Conservation (phyloP, 2,888 invertebrate species). For the Sphinx pinastri region DNA sequence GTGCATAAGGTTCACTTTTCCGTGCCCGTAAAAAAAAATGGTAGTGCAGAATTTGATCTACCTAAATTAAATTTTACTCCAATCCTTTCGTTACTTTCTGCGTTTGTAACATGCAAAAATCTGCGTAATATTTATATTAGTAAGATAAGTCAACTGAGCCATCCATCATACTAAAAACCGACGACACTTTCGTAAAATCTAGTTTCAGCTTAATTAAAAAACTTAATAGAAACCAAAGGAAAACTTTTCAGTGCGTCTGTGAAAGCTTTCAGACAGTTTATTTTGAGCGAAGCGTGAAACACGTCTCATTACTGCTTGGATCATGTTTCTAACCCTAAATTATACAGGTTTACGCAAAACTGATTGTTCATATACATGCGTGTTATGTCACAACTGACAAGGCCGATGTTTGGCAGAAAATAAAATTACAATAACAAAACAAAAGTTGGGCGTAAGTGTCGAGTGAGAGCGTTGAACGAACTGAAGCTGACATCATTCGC, state of each 20-base stretch:
- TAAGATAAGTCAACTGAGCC: background rate
- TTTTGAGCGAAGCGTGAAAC: background rate
- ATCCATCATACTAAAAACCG: background rate
- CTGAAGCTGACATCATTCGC: slow-evolving; percentile 2
- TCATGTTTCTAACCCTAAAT: slow-evolving; percentile 38
- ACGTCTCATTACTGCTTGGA: slow-evolving; percentile 7
- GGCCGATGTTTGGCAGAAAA: slow-evolving; percentile 36
- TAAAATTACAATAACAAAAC: slow-evolving; percentile 43
- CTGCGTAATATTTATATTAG: background rate
- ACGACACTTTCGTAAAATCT: background rate
- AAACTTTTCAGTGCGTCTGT: background rate
- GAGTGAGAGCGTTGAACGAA: slow-evolving; percentile 34
- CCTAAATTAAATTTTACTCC: no score
- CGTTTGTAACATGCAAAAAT: no score
- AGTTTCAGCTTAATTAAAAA: slow-evolving; percentile 6
- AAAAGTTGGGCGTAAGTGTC: slow-evolving; percentile 35
- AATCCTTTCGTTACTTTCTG: no score
- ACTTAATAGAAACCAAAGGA: background rate
- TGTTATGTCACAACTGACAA: slow-evolving; percentile 44
- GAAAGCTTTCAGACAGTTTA: slow-evolving; percentile 12
- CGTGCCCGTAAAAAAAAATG: no score
- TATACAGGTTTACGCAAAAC: slow-evolving; percentile 43
- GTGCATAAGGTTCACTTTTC: no score
- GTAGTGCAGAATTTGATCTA: no score
- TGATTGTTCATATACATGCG: slow-evolving; percentile 45